Percentiles rank a stretch among this genome's conserved stretches.
Conservation (phyloP, 1,140 invertebrate genomes). For the Dermatophagoides farinae region DNA sequence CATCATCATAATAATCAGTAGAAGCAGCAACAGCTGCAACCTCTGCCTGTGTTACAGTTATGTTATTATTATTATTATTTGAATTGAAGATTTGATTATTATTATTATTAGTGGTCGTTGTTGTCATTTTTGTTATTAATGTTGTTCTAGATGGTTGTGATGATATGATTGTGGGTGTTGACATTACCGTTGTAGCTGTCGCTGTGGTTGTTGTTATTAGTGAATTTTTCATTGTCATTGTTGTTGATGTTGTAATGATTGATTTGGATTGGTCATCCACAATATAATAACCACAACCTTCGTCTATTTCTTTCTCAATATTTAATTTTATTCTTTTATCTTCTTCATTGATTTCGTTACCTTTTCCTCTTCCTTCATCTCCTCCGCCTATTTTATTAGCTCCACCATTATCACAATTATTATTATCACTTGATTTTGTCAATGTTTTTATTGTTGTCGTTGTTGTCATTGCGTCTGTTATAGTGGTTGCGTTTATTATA, state of each 20-base stretch:
- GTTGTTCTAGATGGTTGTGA: neutral
- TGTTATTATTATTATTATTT: neutral
- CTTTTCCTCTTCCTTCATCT: neutral
- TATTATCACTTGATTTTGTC: no score
- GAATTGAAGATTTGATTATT: neutral
- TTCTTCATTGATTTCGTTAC: neutral
- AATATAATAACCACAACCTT: no score
- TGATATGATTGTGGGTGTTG: neutral
- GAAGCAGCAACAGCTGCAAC: no score
- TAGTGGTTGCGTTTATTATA: neutral
- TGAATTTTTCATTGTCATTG: no score
- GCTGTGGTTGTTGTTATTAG: neutral
- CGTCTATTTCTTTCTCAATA: neutral
- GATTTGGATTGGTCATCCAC: neutral
- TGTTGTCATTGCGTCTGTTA: neutral
- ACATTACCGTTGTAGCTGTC: neutral
- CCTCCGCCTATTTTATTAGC: neutral
- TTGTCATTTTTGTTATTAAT: neutral
- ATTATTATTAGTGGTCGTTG: neutral
- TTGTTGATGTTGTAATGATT: neutral
- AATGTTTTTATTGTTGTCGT: neutral
- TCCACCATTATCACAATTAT: neutral
- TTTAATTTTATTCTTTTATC: neutral
- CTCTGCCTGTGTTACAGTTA: neutral
- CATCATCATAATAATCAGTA: neutral